Conservation (phyloP, 2,113 vertebrate genomes). For the Thymallus thymallus region DNA sequence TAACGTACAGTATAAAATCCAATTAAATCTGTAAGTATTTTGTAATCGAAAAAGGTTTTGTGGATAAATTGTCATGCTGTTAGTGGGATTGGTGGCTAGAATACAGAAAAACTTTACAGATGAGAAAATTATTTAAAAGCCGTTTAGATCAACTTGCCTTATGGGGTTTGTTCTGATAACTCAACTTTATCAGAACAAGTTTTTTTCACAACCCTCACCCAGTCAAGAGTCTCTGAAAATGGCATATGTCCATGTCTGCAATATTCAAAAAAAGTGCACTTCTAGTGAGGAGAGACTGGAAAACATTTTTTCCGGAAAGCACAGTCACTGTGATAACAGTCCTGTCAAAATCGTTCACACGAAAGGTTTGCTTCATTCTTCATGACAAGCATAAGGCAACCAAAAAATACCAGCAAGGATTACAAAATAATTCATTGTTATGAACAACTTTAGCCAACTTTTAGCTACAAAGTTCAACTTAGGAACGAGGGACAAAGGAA, state of each 20-base stretch:
- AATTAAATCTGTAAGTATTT: slow-evolving; percentile 37
- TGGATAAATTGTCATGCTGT: slow-evolving; percentile 37
- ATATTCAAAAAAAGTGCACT: slow-evolving; percentile 72
- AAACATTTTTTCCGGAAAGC: slow-evolving; percentile 30
- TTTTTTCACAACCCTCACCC: slow-evolving; percentile 19
- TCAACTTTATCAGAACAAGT: slow-evolving; percentile 29
- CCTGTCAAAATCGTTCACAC: slow-evolving; percentile 49
- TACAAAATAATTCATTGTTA: slow-evolving; percentile 21
- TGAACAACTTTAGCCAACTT: slow-evolving; percentile 7
- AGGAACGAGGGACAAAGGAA: not conserved
- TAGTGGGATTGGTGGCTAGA: slow-evolving; percentile 24
- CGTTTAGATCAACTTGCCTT: slow-evolving; percentile 30
- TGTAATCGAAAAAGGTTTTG: slow-evolving; percentile 38
- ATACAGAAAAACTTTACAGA: slow-evolving; percentile 27
- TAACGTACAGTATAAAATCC: slow-evolving; percentile 33
- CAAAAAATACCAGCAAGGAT: slow-evolving; percentile 46
- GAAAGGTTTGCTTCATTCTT: slow-evolving; percentile 27
- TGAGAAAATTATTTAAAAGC: not conserved
- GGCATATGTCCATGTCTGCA: slow-evolving; percentile 8
- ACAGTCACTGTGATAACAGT: slow-evolving; percentile 57
- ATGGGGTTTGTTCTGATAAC: not conserved
- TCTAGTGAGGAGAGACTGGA: slow-evolving; percentile 45
- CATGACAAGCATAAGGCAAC: slow-evolving; percentile 49
- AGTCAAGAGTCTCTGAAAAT: slow-evolving; percentile 28
- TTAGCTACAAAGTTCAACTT: not conserved